phyloP scores from a whole-genome alignment of 2,888 invertebrate genomes.

The Drosophila subsilvestris region DNA sequence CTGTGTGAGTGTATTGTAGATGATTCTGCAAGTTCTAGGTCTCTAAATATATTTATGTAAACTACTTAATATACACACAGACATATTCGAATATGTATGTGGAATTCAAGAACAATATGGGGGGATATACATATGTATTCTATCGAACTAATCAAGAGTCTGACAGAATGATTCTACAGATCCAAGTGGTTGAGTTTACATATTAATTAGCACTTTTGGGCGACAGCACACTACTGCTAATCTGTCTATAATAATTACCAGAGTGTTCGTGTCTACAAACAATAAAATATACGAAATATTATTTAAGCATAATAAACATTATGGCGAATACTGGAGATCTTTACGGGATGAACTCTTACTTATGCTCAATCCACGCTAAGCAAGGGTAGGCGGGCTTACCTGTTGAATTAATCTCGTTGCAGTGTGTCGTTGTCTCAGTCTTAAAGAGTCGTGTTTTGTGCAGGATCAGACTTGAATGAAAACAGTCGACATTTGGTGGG shows the following conservation, averaged over 20 bases:
- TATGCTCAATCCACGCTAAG: neutral
- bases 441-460: constrained; percentile 10
- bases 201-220: constrained; percentile 32
- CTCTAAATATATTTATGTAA: constrained; percentile 41
- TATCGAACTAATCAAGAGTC: neutral
- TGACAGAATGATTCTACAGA: constrained; percentile 4
- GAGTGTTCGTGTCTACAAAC: constrained; percentile 39
- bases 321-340: constrained; percentile 1
- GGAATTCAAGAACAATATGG: constrained; percentile 25
- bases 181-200: constrained; percentile 10
- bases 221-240: constrained; percentile 17
- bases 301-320: constrained; percentile 34
- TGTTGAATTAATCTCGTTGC: constrained; percentile 43
- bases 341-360: neutral
- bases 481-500: constrained; percentile 70
- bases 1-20: constrained; percentile 14
- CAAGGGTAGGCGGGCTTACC: constrained; percentile 48
- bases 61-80: constrained; percentile 14
- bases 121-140: constrained; percentile 12
- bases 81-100: constrained; percentile 10
- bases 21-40: constrained; percentile 42
- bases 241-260: constrained; percentile 33
- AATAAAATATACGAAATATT: constrained; percentile 20
- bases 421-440: constrained; percentile 10
- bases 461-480: constrained; percentile 63